Evolutionary conservation across 2,113 vertebrate genomes (phyloP).

Genomic region (Rhabdornis inornatus): DNA sequence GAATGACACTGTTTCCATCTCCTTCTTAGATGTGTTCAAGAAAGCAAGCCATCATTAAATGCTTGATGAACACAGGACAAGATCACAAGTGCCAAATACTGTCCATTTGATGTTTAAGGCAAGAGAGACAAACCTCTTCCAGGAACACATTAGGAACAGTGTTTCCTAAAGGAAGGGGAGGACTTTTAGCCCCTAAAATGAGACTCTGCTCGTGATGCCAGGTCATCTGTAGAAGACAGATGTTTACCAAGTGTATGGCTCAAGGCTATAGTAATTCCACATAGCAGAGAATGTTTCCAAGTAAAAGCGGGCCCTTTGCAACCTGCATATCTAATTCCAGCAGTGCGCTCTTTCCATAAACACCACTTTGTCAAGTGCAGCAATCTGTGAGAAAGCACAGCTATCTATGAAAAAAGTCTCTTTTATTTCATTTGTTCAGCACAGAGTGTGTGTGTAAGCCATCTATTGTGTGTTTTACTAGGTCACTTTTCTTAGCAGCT

Average conservation of each 20-base stretch:
- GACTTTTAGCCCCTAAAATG: not conserved
- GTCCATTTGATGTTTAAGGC: not conserved
- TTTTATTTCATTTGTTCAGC: not conserved
- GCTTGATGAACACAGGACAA: not conserved
- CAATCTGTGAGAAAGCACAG: not conserved
- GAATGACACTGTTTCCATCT: not conserved
- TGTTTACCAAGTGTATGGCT: not conserved
- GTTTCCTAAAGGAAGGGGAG: not conserved
- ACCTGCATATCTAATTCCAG: not conserved
- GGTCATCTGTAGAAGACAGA: not conserved
- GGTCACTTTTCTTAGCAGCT: not conserved
- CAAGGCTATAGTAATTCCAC: not conserved
- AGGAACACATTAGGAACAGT: not conserved
- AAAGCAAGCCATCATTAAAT: not conserved
- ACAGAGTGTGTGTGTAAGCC: not conserved
- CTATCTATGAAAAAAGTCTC: not conserved
- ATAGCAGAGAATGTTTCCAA: not conserved
- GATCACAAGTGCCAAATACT: not conserved
- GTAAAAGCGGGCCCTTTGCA: not conserved
- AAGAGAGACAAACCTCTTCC: not conserved
- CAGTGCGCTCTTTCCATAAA: not conserved
- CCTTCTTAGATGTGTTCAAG: not conserved
- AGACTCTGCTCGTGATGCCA: not conserved
- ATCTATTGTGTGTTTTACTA: not conserved
- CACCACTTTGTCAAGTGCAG: not conserved